Evolutionary conservation across 2,888 invertebrate genomes (phyloP).

Genomic region (Silvanus unidentatus): DNA sequence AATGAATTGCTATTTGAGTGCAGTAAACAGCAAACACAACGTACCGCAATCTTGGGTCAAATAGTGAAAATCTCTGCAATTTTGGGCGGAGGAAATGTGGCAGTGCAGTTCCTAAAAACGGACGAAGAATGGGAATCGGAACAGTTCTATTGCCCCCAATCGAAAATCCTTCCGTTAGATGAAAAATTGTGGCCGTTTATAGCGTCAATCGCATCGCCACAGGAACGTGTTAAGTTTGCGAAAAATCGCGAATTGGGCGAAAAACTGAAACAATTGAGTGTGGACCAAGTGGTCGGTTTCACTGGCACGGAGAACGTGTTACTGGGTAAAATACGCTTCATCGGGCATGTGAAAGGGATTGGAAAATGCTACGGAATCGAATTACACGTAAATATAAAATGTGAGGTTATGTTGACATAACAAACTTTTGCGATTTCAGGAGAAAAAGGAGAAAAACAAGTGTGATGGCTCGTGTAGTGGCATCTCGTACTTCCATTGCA

Average conservation of each 20-base stretch:
- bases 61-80: conserved; percentile 39
- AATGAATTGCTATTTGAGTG: conserved; percentile 31
- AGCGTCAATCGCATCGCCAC: conserved; percentile 48
- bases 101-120: conserved; percentile 38
- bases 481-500: conserved; percentile 40
- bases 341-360: conserved; percentile 51
- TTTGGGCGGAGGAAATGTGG: conserved; percentile 23
- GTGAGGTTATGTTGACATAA: conserved; percentile 5
- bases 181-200: conserved; percentile 50
- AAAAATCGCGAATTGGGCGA: conserved; percentile 45
- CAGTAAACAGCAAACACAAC: conserved; percentile 22
- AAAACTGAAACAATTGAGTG: conserved; percentile 41
- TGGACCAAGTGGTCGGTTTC: conserved; percentile 44
- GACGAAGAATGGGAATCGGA: conserved; percentile 38
- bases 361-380: conserved; percentile 55
- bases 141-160: conserved; percentile 34
- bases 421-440: conserved; percentile 27
- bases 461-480: conserved; percentile 42
- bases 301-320: conserved; percentile 34
- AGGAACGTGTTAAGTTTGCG: conserved; percentile 50
- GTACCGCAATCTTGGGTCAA: conserved; percentile 40
- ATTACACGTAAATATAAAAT: conserved; percentile 49
- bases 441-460: conserved; percentile 37
- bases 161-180: conserved; percentile 32
- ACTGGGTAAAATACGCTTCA: conserved; percentile 49